Evolutionary conservation across 2,113 vertebrate genomes (phyloP).

Genomic region (Microcebus lehilahytsara): DNA sequence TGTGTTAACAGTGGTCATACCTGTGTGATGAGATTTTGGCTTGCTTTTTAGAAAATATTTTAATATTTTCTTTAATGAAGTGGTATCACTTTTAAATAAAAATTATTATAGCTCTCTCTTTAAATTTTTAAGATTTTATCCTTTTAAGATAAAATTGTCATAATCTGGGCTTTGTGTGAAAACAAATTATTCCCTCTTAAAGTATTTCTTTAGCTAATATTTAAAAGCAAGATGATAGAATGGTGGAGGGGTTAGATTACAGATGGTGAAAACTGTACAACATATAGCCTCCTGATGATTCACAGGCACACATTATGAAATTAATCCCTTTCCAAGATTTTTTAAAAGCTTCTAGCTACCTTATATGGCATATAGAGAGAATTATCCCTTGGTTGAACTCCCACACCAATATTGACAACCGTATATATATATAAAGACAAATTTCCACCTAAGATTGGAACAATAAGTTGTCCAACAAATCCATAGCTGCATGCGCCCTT

Average conservation of each 20-base stretch:
- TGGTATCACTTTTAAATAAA: slow-evolving; percentile 17
- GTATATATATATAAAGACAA: background rate
- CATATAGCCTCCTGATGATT: background rate
- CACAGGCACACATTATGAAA: background rate
- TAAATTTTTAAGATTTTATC: background rate
- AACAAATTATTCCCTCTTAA: background rate
- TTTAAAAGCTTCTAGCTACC: background rate
- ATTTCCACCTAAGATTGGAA: background rate
- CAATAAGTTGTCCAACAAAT: background rate
- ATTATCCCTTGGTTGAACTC: background rate
- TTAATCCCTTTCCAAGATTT: background rate
- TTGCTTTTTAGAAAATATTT: background rate
- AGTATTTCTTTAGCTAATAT: background rate
- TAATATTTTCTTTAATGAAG: background rate
- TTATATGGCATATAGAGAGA: background rate
- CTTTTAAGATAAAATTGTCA: background rate
- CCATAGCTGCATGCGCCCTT: background rate
- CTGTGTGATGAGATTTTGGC: background rate
- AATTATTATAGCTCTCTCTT: background rate
- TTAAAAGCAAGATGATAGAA: slow-evolving; percentile 17
- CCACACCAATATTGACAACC: background rate
- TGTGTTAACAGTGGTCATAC: background rate
- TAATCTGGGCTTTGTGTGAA: background rate
- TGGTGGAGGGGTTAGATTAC: background rate
- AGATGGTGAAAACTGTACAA: background rate